Evolutionary conservation across 2,888 invertebrate genomes (phyloP).

Genomic region (Piscicola geometra): DNA sequence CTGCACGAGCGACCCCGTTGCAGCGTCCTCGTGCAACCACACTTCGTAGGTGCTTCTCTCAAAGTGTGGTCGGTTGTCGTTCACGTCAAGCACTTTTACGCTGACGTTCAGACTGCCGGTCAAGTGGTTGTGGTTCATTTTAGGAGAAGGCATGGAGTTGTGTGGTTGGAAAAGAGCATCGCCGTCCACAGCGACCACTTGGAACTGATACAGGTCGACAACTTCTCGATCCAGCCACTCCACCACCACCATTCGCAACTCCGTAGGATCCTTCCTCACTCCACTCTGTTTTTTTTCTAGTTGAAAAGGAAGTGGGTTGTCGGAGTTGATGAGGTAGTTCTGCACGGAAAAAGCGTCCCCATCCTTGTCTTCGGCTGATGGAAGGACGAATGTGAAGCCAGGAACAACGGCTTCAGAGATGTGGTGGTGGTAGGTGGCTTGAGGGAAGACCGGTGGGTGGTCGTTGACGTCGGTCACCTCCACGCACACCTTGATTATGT

Average conservation of each 20-base stretch:
- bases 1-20: slow-evolving; percentile 31
- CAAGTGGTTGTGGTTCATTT: not conserved
- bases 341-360: slow-evolving; percentile 36
- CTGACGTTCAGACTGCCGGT: slow-evolving; percentile 34
- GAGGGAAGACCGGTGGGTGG: slow-evolving; percentile 40
- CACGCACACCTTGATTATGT: slow-evolving; percentile 39
- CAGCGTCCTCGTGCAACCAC: slow-evolving; percentile 37
- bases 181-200: slow-evolving; percentile 40
- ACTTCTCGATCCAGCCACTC: slow-evolving; percentile 41
- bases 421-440: slow-evolving; percentile 30
- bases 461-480: slow-evolving; percentile 42
- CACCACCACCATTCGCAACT: slow-evolving; percentile 39
- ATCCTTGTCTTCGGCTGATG: slow-evolving; percentile 41
- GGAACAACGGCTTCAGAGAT: slow-evolving; percentile 40
- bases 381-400: slow-evolving; percentile 39
- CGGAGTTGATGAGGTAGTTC: slow-evolving; percentile 35
- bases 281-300: not conserved
- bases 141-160: not conserved
- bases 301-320: slow-evolving; percentile 22
- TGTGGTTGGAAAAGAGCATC: slow-evolving; percentile 32
- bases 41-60: slow-evolving; percentile 33
- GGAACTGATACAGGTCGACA: slow-evolving; percentile 37
- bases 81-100: slow-evolving; percentile 38
- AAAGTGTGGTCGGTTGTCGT: slow-evolving; percentile 42
- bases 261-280: slow-evolving; percentile 21